A percentile compares a stretch with the other conserved stretches of the same genome.
Evolutionary conservation across 2,797 vertebrate genomes (phyloP).

Genomic region (Parambassis ranga): DNA sequence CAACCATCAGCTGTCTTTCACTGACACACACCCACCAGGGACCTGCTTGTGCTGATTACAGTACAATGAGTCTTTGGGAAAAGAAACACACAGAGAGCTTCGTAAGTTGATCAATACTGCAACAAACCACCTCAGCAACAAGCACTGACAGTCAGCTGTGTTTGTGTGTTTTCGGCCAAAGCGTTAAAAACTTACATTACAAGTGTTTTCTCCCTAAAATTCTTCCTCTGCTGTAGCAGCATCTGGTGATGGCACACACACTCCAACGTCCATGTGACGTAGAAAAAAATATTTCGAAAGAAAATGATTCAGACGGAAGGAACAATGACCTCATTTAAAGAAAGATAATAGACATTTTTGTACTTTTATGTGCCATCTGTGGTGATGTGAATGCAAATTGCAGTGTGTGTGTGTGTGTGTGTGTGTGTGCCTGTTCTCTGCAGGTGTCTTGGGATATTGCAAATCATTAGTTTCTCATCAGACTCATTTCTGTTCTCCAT

Average conservation of each 20-base stretch:
- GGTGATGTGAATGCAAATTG: background rate
- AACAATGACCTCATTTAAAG: no score
- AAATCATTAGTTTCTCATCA: slow-evolving; percentile 22
- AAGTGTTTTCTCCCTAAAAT: no score
- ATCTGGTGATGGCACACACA: no score
- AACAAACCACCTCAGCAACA: slow-evolving; percentile 10
- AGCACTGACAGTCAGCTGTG: background rate
- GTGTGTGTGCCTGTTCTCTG: slow-evolving; percentile 6
- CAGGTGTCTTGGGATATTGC: background rate
- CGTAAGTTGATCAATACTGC: slow-evolving; percentile 15
- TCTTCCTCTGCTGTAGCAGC: no score
- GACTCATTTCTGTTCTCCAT: background rate
- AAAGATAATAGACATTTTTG: no score
- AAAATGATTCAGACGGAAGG: no score
- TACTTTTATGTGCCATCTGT: no score
- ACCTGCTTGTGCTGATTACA: slow-evolving; percentile 24
- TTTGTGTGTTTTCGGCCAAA: no score
- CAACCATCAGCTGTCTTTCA: slow-evolving; percentile 4
- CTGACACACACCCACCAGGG: slow-evolving; percentile 21
- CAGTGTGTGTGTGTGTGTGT: background rate
- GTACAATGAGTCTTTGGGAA: background rate
- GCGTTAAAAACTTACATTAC: no score
- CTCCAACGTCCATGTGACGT: no score
- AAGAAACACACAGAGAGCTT: background rate
- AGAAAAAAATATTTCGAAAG: no score